Evolutionary conservation across 1,140 invertebrate species (phyloP).

Genomic region (Cherax destructor): DNA sequence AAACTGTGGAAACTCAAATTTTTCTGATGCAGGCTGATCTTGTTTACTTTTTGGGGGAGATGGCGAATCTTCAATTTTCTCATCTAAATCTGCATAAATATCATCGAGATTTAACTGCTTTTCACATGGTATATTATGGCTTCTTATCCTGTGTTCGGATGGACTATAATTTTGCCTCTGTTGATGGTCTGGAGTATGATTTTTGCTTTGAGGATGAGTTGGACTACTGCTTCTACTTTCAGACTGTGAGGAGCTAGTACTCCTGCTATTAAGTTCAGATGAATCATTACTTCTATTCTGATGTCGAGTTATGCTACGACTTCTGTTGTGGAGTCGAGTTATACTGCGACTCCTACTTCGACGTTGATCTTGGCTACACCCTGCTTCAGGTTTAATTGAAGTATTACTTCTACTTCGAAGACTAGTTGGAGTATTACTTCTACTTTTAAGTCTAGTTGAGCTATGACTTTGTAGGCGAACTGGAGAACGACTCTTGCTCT

Average conservation of each 20-base stretch:
- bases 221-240: not conserved
- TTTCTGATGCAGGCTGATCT: not conserved
- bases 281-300: not conserved
- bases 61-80: not conserved
- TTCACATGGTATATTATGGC: not conserved
- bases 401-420: not conserved
- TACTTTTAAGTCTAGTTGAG: too few species aligned
- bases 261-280: not conserved
- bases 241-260: not conserved
- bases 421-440: not conserved
- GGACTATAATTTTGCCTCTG: not conserved
- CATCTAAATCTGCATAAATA: slow-evolving; percentile 43
- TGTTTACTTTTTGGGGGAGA: not conserved
- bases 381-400: not conserved
- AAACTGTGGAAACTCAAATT: slow-evolving; percentile 8
- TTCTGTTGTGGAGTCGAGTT: not conserved
- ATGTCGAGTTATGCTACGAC: not conserved
- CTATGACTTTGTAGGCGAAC: not conserved
- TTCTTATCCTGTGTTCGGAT: not conserved
- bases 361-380: not conserved
- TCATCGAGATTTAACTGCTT: slow-evolving; percentile 11
- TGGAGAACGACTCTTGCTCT: not conserved
- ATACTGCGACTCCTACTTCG: not conserved
- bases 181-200: not conserved
- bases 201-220: not conserved